A percentile compares a stretch with the other conserved stretches of the same genome.
These are phyloP conservation scores for Acanthiza pusilla DNA, from an alignment of 2,797 vertebrate species.

Conservation along the genomic window DNA sequence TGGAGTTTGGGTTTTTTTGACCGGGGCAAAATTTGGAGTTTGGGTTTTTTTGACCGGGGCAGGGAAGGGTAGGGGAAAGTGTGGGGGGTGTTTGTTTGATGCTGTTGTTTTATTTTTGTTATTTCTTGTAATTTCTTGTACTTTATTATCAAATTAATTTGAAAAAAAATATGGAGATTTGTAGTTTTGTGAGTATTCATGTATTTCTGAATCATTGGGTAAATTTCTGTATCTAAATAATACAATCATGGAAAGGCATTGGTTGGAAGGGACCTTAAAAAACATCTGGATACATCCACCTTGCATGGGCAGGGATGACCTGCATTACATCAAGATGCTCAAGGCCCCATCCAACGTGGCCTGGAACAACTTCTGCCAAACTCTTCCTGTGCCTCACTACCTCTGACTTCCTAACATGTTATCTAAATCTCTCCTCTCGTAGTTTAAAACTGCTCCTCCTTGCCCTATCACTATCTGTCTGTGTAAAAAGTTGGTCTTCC, in stretches of 20 bases:
- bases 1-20: too few species aligned
- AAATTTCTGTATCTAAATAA: background rate
- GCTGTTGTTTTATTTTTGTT: too few species aligned
- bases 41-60: background rate
- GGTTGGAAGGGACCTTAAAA: background rate
- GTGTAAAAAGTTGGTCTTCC: background rate
- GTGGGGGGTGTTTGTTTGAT: background rate
- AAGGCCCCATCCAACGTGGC: background rate
- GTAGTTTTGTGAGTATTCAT: background rate
- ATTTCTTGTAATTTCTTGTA: background rate
- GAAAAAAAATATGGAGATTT: background rate
- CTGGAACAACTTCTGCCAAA: background rate
- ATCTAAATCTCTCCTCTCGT: background rate
- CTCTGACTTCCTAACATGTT: background rate
- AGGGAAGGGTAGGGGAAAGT: too few species aligned
- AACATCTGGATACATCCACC: background rate
- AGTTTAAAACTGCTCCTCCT: background rate
- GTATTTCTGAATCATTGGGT: background rate
- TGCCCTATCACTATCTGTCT: background rate
- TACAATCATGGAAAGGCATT: background rate
- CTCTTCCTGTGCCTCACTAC: background rate
- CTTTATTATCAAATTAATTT: background rate
- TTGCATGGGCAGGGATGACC: background rate
- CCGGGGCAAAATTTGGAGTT: background rate
- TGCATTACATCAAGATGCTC: background rate